Evolutionary conservation across 2,888 invertebrate species (phyloP), one percentile per base, ranked within the genome.

Genomic region (Hydriomena furcata): DNA sequence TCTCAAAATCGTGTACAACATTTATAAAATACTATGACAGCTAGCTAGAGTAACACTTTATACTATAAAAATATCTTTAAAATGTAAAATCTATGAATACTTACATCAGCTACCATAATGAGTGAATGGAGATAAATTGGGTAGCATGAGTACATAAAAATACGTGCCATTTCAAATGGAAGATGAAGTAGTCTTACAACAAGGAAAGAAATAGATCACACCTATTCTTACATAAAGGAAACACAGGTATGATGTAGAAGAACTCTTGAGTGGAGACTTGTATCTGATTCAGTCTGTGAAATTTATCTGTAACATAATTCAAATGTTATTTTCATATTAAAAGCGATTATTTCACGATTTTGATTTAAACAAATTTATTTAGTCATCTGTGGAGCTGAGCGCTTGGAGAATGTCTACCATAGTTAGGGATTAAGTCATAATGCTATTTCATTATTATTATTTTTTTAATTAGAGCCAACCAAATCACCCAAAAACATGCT

Each of bases 1-100:
- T 65, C 52, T 58, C 63, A 71, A 71, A 68, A 59, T 55, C 44
- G 60, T 71, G 66, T 68, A 62, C 57, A 66, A 59, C 41, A 50
- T 46, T 44, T 52, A 46, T 55, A 57, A 51, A 52, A 52, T 27
- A 30, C 36, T 24, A 42, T 42, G 31, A 51, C 38, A 38, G 28
- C 21, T 41, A 41, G 28, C 28, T 46, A 40, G 20, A 43, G 20
- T 38, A 50, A 50, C 46, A 46, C 6, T 36, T 20, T 11, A 24
- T 11, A 21, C 17, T 28, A 31, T 30, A 41, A 47, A 32, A 35
- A 48, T 38, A 45, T 44, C 21, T 40, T 24, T 38, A 32, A 48
- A 41, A 38, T 48, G 31, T 21, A 36, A 42, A 41, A 25, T 8
- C 47, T 44, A 35, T 6, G 11, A 23, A 43, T 10, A 38, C 20